Percentiles rank a stretch among this genome's conserved stretches.
Conservation (phyloP, 2,888 invertebrate species). For the Idaea biselata region DNA sequence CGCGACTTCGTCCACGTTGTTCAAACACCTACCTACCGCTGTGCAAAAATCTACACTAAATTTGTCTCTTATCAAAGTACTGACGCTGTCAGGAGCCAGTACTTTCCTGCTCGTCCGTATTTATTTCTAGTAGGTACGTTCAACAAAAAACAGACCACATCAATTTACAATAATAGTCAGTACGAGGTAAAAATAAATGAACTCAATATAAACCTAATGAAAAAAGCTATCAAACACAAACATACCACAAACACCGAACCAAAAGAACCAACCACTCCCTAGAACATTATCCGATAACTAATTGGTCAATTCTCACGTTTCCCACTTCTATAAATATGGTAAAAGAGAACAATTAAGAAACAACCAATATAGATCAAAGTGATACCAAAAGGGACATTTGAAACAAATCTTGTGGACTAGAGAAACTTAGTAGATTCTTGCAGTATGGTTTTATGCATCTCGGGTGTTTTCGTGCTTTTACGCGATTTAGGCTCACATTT, state of each 20-base stretch:
- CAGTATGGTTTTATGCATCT: neutral
- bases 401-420: neutral
- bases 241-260: neutral
- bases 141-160: neutral
- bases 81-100: too few relatives aligned
- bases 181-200: neutral
- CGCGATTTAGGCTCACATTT: neutral
- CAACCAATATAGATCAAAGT: neutral
- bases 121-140: too few relatives aligned
- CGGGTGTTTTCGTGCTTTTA: neutral
- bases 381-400: neutral
- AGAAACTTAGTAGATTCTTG: neutral
- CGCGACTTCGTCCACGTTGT: too few relatives aligned
- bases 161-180: neutral
- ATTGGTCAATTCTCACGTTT: slow-evolving; percentile 1
- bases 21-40: too few relatives aligned
- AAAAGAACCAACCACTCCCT: neutral
- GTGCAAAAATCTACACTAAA: too few relatives aligned
- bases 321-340: slow-evolving; percentile 1
- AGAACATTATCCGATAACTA: neutral
- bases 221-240: neutral
- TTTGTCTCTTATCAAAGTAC: too few relatives aligned
- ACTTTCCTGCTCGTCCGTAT: too few relatives aligned
- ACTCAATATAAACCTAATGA: neutral
- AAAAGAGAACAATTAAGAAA: slow-evolving; percentile 1